phyloP scores from a whole-genome alignment of 2,797 vertebrate species.

The Danio tinwini region DNA sequence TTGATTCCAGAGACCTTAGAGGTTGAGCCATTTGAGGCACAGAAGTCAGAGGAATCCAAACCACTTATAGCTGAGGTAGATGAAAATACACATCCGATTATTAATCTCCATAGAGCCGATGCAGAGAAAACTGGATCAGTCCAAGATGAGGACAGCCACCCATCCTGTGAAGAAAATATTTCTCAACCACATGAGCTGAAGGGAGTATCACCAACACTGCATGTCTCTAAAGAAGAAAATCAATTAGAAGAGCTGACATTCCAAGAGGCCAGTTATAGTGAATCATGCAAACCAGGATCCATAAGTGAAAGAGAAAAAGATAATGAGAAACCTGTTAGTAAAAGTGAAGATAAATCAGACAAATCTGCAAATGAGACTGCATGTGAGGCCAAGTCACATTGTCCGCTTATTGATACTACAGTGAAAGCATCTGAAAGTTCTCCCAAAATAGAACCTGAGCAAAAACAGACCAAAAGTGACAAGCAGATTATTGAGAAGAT shows the following conservation, averaged over 20 bases:
- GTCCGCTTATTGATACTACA: not conserved
- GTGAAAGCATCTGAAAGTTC: constrained; percentile 22
- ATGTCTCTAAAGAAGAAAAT: constrained; percentile 57
- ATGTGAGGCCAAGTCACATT: not conserved
- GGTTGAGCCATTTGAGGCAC: constrained; percentile 7
- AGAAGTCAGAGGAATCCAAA: constrained; percentile 43
- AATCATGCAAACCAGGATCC: constrained; percentile 28
- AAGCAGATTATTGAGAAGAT: constrained; percentile 83
- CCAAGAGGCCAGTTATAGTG: constrained; percentile 10
- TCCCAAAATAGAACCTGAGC: constrained; percentile 56
- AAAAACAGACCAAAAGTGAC: constrained; percentile 73
- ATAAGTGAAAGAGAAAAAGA: constrained; percentile 30
- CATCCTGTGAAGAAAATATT: constrained; percentile 56
- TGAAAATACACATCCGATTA: constrained; percentile 14
- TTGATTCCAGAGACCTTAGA: constrained; percentile 52
- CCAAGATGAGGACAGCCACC: constrained; percentile 12
- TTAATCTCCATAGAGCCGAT: constrained; percentile 9
- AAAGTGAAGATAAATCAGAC: constrained; percentile 36
- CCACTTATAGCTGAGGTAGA: constrained; percentile 22
- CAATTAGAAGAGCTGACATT: constrained; percentile 7
- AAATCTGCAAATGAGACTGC: not conserved
- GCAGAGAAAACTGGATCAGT: constrained; percentile 13
- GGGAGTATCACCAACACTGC: constrained; percentile 60
- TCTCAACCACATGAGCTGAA: constrained; percentile 60
- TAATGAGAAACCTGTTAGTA: not conserved